phyloP scores from a whole-genome alignment of 2,888 invertebrate genomes.

The Chloroclystis v-ata region DNA sequence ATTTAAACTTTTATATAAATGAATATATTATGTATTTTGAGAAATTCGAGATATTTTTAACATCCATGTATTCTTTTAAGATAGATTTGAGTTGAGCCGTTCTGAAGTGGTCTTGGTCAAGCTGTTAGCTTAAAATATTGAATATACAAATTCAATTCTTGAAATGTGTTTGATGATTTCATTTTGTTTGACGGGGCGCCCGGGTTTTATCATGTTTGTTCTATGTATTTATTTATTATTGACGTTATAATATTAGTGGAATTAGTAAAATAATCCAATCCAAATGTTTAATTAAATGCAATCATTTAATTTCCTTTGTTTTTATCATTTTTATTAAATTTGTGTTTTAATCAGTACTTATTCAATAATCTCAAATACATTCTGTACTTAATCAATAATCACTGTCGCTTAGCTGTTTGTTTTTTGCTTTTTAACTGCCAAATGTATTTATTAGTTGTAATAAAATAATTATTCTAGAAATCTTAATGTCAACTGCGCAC shows the following conservation, averaged over 20 bases:
- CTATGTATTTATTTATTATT: slow-evolving; percentile 6
- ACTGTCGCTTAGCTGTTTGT: neutral
- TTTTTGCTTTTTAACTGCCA: slow-evolving; percentile 16
- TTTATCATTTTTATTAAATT: neutral
- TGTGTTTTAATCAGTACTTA: slow-evolving; percentile 1
- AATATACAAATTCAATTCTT: too few species aligned
- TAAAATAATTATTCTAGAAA: neutral
- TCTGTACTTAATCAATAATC: too few species aligned
- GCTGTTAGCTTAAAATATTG: too few species aligned
- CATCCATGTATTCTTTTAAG: too few species aligned
- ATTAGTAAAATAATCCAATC: neutral
- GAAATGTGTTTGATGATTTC: slow-evolving; percentile 3
- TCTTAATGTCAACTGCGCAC: too few species aligned
- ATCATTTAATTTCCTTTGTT: neutral
- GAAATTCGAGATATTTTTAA: too few species aligned
- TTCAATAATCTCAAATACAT: too few species aligned
- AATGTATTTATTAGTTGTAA: slow-evolving; percentile 18
- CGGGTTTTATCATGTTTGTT: neutral
- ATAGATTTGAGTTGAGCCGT: too few species aligned
- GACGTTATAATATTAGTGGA: neutral
- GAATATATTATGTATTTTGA: too few species aligned
- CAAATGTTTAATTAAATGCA: neutral
- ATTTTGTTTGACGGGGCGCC: too few species aligned
- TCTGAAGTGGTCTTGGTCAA: too few species aligned
- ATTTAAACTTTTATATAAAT: too few species aligned